A percentile compares a stretch with the other conserved stretches of the same genome.
These are phyloP conservation scores for Paramormyrops kingsleyae DNA, from an alignment of 2,113 vertebrate species.

Conservation along the genomic window DNA sequence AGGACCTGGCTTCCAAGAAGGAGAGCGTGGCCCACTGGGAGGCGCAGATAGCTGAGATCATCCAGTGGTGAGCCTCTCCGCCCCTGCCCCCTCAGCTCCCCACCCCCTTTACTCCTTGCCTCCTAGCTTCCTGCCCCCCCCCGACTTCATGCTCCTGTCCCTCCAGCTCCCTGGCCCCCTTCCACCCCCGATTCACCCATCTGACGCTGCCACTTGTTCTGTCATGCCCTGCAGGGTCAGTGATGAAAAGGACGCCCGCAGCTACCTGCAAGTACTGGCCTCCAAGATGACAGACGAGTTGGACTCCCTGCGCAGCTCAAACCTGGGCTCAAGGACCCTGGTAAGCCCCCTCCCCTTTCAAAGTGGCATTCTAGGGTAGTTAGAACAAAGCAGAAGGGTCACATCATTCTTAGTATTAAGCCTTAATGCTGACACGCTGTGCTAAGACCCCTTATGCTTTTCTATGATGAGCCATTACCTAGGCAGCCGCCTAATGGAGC, in stretches of 20 bases:
- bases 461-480: neutral
- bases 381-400: neutral
- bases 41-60: conserved; percentile 96
- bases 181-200: neutral
- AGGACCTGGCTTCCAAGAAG: conserved; percentile 83
- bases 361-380: neutral
- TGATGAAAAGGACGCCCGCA: conserved; percentile 93
- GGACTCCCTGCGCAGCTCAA: conserved; percentile 79
- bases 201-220: neutral
- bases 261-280: conserved; percentile 90
- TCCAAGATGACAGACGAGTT: conserved; percentile 97
- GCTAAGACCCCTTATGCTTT: neutral
- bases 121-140: neutral
- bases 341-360: conserved; percentile 52
- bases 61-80: conserved; percentile 74
- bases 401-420: neutral
- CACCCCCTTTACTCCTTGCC: neutral
- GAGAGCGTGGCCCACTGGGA: conserved; percentile 96
- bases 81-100: neutral
- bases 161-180: neutral
- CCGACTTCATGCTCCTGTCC: neutral
- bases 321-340: conserved; percentile 79
- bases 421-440: neutral
- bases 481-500: neutral
- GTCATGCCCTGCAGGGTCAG: conserved; percentile 73